Evolutionary conservation across 2,888 invertebrate genomes (phyloP).

Genomic region (Drosophila paracracens): DNA sequence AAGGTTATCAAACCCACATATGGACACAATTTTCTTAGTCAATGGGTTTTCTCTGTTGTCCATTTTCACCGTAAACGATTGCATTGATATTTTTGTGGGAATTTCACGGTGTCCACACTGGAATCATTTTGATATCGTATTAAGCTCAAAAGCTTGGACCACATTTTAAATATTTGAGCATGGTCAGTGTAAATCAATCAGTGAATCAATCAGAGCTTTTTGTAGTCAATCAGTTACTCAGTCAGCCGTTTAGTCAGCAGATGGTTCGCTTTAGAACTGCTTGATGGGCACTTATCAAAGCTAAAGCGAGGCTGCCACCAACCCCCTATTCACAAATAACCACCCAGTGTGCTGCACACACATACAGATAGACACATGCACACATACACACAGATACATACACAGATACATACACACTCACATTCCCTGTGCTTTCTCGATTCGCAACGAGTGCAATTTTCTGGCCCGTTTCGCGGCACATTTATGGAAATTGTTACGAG

Average conservation of each 20-base stretch:
- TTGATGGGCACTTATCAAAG: constrained; percentile 10
- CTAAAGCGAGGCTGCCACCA: background rate
- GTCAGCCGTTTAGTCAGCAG: constrained; percentile 11
- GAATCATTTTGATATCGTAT: background rate
- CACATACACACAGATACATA: background rate
- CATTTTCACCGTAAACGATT: background rate
- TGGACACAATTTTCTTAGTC: background rate
- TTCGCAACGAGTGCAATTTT: constrained; percentile 53
- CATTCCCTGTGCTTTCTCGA: background rate
- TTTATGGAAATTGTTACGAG: constrained; percentile 58
- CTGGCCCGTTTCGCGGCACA: constrained; percentile 53
- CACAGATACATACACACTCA: background rate
- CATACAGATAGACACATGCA: background rate
- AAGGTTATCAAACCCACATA: background rate
- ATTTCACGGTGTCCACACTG: background rate
- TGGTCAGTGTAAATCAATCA: constrained; percentile 16
- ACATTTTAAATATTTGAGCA: background rate
- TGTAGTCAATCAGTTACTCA: constrained; percentile 15
- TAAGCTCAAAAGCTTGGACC: too few relatives aligned
- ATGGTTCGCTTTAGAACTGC: constrained; percentile 8
- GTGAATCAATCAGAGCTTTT: constrained; percentile 8
- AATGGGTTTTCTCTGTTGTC: background rate
- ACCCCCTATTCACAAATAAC: background rate
- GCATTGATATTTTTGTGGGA: constrained; percentile 1
- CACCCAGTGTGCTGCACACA: background rate